phyloP scores from a whole-genome alignment of 2,113 vertebrate species.

The Deroptyus accipitrinus region DNA sequence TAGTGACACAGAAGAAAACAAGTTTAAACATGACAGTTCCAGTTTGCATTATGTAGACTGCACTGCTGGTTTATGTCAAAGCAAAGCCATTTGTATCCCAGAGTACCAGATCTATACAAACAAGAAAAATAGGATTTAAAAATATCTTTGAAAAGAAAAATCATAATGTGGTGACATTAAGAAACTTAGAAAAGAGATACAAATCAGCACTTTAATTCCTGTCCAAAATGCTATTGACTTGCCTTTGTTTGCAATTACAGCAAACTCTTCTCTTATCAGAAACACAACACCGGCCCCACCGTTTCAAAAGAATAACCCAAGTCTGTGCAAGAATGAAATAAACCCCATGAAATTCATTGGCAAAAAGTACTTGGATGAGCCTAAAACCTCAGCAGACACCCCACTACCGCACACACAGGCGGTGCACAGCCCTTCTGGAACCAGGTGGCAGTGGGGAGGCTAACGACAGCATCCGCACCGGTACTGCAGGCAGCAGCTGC shows the following conservation, averaged over 20 bases:
- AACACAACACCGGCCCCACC: neutral
- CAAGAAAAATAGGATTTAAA: neutral
- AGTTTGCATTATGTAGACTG: neutral
- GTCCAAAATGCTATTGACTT: neutral
- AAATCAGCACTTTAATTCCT: neutral
- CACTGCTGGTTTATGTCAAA: neutral
- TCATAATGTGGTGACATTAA: neutral
- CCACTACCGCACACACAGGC: neutral
- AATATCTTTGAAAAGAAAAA: neutral
- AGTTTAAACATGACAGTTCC: neutral
- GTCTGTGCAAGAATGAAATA: neutral
- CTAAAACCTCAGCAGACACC: neutral
- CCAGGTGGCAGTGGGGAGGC: neutral
- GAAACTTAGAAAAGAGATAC: neutral
- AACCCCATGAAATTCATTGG: neutral
- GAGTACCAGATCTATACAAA: neutral
- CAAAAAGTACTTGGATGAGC: neutral
- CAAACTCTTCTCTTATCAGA: neutral
- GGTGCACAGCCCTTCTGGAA: neutral
- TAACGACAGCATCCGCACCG: rapidly evolving
- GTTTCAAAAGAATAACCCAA: neutral
- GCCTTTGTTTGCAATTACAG: neutral
- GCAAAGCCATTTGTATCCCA: neutral
- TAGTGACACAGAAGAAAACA: neutral
- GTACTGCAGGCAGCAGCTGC: neutral